These are phyloP conservation scores for Cephonodes hylas DNA, from an alignment of 2,888 invertebrate genomes.

Conservation along the genomic window DNA sequence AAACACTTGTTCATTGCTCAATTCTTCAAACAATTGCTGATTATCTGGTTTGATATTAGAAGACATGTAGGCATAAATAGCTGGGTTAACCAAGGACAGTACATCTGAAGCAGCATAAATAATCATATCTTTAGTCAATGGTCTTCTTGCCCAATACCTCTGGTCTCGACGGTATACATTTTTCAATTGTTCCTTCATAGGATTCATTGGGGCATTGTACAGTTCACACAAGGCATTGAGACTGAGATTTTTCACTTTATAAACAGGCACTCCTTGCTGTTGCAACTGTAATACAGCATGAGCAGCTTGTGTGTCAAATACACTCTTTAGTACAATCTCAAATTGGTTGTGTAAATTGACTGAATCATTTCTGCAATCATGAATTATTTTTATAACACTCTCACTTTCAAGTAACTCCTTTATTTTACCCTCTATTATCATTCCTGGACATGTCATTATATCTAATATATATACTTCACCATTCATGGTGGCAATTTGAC, in stretches of 20 bases:
- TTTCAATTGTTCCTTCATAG: conserved; percentile 94
- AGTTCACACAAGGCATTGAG: conserved; percentile 94
- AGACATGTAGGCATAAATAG: conserved; percentile 86
- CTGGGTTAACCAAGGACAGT: conserved; percentile 91
- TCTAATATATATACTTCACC: conserved; percentile 94
- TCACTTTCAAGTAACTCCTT: conserved; percentile 90
- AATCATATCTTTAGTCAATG: conserved; percentile 94
- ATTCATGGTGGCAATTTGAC: conserved; percentile 90
- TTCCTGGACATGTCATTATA: conserved; percentile 90
- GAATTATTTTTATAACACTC: conserved; percentile 92
- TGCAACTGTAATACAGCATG: conserved; percentile 95
- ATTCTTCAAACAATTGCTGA: conserved; percentile 87
- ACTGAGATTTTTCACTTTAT: conserved; percentile 96
- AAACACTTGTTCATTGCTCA: conserved; percentile 93
- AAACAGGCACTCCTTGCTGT: conserved; percentile 93
- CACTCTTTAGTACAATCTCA: conserved; percentile 89
- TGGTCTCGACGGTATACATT: conserved; percentile 92
- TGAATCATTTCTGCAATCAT: conserved; percentile 95
- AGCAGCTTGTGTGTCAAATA: conserved; percentile 96
- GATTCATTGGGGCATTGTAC: conserved; percentile 93
- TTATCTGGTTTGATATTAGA: conserved; percentile 87
- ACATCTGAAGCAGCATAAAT: conserved; percentile 95
- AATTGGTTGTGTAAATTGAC: conserved; percentile 93
- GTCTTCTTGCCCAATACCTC: conserved; percentile 93
- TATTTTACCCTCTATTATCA: conserved; percentile 89